These are phyloP conservation scores for Macrostomum lignano DNA, from an alignment of 1,140 invertebrate species.

Conservation along the genomic window DNA sequence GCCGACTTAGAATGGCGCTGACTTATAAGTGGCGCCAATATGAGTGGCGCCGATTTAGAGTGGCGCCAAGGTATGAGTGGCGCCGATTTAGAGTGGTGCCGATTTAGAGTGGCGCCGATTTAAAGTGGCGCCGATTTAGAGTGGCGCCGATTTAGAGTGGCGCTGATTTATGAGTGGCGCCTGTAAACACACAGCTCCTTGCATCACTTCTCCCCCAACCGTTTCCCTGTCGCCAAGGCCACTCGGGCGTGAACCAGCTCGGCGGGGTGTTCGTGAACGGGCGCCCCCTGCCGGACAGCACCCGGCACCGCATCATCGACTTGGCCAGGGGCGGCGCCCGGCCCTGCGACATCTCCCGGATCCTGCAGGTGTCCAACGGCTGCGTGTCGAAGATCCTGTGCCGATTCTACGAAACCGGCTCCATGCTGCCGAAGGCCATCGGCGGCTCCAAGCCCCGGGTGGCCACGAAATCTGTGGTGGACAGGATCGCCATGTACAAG, in stretches of 20 bases:
- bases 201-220: too few relatives aligned
- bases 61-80: too few relatives aligned
- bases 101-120: too few relatives aligned
- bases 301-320: slow-evolving; percentile 73
- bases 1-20: too few relatives aligned
- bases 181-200: too few relatives aligned
- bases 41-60: too few relatives aligned
- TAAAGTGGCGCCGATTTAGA: too few relatives aligned
- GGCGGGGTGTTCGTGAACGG: slow-evolving; percentile 91
- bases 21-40: too few relatives aligned
- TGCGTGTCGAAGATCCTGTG: slow-evolving; percentile 78
- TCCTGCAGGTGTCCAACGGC: slow-evolving; percentile 74
- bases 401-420: slow-evolving; percentile 28
- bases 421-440: slow-evolving; percentile 27
- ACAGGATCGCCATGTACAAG: slow-evolving; percentile 21
- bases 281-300: slow-evolving; percentile 68
- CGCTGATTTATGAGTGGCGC: too few relatives aligned
- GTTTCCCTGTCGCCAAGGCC: too few relatives aligned
- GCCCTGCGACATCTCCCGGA: slow-evolving; percentile 72
- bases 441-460: slow-evolving; percentile 28
- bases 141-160: too few relatives aligned
- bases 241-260: slow-evolving; percentile 84
- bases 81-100: too few relatives aligned
- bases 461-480: slow-evolving; percentile 26
- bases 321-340: slow-evolving; percentile 64